A percentile compares a stretch with the other conserved stretches of the same genome.
phyloP scores from a whole-genome alignment of 2,797 vertebrate genomes.

The Alcedo atthis region DNA sequence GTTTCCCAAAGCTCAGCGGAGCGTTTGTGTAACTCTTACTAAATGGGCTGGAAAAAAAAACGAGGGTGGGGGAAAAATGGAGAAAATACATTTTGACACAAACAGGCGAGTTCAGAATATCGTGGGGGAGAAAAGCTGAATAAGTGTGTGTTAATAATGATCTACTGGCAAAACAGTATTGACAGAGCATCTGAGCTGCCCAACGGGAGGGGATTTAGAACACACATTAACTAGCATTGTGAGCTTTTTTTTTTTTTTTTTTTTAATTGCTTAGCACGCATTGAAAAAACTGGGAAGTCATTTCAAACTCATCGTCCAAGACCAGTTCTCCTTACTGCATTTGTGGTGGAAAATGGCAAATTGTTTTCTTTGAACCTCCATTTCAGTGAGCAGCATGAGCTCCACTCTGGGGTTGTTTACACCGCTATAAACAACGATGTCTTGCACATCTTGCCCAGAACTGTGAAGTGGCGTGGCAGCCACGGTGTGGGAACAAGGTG shows the following conservation, averaged over 20 bases:
- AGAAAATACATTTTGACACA: conserved; percentile 43
- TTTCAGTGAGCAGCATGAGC: neutral
- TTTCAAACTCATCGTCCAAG: neutral
- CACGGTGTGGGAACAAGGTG: neutral
- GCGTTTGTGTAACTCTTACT: conserved; percentile 55
- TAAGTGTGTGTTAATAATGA: conserved; percentile 48
- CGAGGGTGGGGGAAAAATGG: neutral
- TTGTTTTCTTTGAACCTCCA: neutral
- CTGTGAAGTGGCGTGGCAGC: neutral
- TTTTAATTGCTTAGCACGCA: neutral
- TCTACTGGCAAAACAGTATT: conserved; percentile 45
- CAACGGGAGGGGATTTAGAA: conserved; percentile 14
- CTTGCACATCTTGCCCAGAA: neutral
- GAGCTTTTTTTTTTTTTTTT: neutral
- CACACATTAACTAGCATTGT: neutral
- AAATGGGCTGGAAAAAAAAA: conserved; percentile 59
- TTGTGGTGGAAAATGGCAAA: neutral
- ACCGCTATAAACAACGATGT: neutral
- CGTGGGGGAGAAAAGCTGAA: conserved; percentile 5
- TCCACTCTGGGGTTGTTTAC: neutral
- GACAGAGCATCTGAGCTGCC: conserved; percentile 22
- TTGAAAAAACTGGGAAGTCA: neutral
- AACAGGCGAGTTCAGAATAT: conserved; percentile 16
- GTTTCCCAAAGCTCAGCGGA: conserved; percentile 65
- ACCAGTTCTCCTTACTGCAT: neutral